These are phyloP conservation scores for Mohoua ochrocephala DNA, from an alignment of 2,113 vertebrate genomes.

Conservation along the genomic window DNA sequence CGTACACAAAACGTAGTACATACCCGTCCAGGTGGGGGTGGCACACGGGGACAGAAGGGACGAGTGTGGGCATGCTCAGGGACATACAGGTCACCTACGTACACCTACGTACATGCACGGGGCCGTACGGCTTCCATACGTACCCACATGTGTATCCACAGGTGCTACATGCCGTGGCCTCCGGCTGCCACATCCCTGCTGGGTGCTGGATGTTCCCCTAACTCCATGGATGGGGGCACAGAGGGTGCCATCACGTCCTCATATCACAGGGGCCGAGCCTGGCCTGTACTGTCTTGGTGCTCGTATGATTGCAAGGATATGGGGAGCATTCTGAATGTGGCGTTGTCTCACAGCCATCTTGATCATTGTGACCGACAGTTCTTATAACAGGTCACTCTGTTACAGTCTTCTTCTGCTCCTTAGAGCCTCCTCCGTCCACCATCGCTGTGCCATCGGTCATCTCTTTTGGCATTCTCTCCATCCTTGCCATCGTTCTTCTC, in stretches of 20 bases:
- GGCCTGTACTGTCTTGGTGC: no score
- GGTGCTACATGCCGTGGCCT: neutral
- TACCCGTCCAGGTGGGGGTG: accelerated
- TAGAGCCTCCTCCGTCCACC: no score
- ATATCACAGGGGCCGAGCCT: accelerated
- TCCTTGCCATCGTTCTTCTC: no score
- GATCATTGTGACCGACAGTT: no score
- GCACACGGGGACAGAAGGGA: neutral
- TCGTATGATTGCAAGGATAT: no score
- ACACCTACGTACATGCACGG: no score
- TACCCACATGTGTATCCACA: accelerated
- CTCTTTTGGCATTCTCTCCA: no score
- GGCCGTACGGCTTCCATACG: accelerated
- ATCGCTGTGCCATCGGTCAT: no score
- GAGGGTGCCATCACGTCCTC: accelerated
- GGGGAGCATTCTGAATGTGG: no score
- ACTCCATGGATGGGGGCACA: accelerated
- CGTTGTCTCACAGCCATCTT: no score
- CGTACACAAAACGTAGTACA: accelerated
- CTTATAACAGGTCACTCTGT: no score
- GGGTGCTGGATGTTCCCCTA: neutral
- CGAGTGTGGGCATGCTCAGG: accelerated
- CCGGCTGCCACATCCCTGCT: accelerated
- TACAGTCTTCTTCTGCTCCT: no score
- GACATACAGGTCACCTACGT: neutral